These are phyloP conservation scores for Trissoscelio sp. DNA, from an alignment of 2,888 invertebrate species.

Conservation along the genomic window DNA sequence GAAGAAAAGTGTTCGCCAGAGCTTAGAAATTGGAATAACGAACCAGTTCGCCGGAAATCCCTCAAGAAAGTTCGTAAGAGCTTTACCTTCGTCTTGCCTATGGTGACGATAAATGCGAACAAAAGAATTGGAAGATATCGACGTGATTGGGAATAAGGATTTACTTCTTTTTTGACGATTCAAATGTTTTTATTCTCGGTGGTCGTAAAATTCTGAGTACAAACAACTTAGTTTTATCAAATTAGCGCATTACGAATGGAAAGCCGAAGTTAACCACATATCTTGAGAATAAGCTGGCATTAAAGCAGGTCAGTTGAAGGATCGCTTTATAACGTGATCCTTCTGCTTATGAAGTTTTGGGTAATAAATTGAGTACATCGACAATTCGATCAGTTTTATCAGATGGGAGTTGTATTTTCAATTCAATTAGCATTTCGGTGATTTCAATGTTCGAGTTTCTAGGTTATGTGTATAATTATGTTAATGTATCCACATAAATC, in stretches of 20 bases:
- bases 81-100: not conserved
- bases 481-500: not conserved
- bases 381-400: not conserved
- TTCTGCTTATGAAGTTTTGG: constrained; percentile 11
- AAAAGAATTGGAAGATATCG: not conserved
- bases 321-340: constrained; percentile 21
- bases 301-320: constrained; percentile 23
- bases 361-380: constrained; percentile 11
- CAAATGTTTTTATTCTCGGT: not conserved
- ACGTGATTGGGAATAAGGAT: not conserved
- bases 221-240: constrained; percentile 12
- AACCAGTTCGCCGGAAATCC: constrained; percentile 41
- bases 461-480: too few species aligned
- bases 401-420: not conserved
- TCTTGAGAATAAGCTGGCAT: constrained; percentile 1
- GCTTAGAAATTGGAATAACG: constrained; percentile 39
- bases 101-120: constrained; percentile 4
- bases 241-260: constrained; percentile 9
- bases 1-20: constrained; percentile 41
- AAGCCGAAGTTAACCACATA: not conserved
- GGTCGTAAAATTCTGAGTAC: not conserved
- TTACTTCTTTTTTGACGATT: too few species aligned
- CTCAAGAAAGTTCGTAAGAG: constrained; percentile 30
- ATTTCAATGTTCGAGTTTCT: too few species aligned
- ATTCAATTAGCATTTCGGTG: too few species aligned